A percentile compares a stretch with the other conserved stretches of the same genome.
Conservation (phyloP, 1,140 invertebrate species). For the Hypothenemus hampei region DNA sequence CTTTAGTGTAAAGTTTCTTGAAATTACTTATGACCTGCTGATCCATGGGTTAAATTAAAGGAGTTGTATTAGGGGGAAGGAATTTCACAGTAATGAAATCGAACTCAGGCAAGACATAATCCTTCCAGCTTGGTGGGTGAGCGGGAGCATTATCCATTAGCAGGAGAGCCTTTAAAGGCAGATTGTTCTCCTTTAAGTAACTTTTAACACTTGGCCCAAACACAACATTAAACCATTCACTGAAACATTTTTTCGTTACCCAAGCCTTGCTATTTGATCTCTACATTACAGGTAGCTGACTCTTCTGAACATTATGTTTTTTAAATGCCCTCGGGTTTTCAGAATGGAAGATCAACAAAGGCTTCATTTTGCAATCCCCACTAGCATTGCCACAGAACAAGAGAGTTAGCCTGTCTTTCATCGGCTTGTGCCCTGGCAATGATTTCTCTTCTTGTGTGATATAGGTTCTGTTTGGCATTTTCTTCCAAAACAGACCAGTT, state of each 20-base stretch:
- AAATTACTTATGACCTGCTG: no score
- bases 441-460: slow-evolving; percentile 43
- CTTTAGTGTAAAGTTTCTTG: no score
- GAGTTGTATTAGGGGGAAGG: no score
- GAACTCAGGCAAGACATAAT: no score
- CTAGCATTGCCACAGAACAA: slow-evolving; percentile 20
- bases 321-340: slow-evolving; percentile 28
- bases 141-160: slow-evolving; percentile 44
- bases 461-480: slow-evolving; percentile 42
- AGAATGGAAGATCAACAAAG: slow-evolving; percentile 20
- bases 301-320: slow-evolving; percentile 15
- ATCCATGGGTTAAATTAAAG: no score
- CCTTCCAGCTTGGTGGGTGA: slow-evolving; percentile 10
- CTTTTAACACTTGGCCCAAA: slow-evolving; percentile 30
- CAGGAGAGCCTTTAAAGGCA: slow-evolving; percentile 33
- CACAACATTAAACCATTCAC: slow-evolving; percentile 26
- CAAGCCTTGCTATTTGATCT: slow-evolving; percentile 23
- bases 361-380: slow-evolving; percentile 18
- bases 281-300: slow-evolving; percentile 17
- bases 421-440: slow-evolving; percentile 45
- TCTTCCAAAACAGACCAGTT: slow-evolving; percentile 26
- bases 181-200: slow-evolving; percentile 26
- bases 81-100: no score
- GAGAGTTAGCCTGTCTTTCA: slow-evolving; percentile 41
- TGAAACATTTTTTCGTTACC: slow-evolving; percentile 1